Evolutionary conservation across 2,113 vertebrate species (phyloP).

Genomic region (Sceloporus undulatus): DNA sequence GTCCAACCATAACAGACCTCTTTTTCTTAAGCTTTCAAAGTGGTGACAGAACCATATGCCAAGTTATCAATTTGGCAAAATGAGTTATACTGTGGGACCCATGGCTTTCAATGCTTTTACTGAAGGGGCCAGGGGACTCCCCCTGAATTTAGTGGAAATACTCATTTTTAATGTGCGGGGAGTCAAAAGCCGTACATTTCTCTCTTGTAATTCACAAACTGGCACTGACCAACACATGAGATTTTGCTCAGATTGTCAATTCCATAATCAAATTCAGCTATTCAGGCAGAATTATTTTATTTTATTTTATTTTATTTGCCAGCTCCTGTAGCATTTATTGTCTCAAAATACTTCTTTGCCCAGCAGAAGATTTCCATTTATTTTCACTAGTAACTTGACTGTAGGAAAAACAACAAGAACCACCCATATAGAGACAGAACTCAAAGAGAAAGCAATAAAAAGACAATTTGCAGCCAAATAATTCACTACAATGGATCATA

Average conservation of each 20-base stretch:
- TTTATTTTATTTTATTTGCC: slow-evolving; percentile 34
- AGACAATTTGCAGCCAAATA: slow-evolving; percentile 42
- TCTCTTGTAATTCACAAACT: not conserved
- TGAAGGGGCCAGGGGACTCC: not conserved
- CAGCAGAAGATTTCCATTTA: slow-evolving; percentile 60
- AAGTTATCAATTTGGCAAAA: slow-evolving; percentile 34
- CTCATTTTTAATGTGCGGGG: not conserved
- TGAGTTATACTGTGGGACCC: not conserved
- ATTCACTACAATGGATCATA: slow-evolving; percentile 37
- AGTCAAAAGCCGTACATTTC: slow-evolving; percentile 24
- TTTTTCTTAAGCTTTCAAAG: slow-evolving; percentile 17
- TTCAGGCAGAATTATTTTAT: slow-evolving; percentile 20
- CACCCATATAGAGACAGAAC: slow-evolving; percentile 33
- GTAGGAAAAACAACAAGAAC: slow-evolving; percentile 42
- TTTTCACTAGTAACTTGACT: slow-evolving; percentile 65
- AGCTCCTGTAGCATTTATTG: slow-evolving; percentile 52
- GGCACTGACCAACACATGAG: not conserved
- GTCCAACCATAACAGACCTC: slow-evolving; percentile 31
- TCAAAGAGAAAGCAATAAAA: not conserved
- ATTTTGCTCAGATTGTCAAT: slow-evolving; percentile 30
- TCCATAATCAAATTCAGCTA: slow-evolving; percentile 31
- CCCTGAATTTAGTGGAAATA: slow-evolving; percentile 31
- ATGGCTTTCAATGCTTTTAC: not conserved
- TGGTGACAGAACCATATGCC: not conserved
- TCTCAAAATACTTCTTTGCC: slow-evolving; percentile 57